Percentiles rank a stretch among this genome's conserved stretches.
Conservation (phyloP, 2,797 vertebrate species). For the Sciurus vulgaris region DNA sequence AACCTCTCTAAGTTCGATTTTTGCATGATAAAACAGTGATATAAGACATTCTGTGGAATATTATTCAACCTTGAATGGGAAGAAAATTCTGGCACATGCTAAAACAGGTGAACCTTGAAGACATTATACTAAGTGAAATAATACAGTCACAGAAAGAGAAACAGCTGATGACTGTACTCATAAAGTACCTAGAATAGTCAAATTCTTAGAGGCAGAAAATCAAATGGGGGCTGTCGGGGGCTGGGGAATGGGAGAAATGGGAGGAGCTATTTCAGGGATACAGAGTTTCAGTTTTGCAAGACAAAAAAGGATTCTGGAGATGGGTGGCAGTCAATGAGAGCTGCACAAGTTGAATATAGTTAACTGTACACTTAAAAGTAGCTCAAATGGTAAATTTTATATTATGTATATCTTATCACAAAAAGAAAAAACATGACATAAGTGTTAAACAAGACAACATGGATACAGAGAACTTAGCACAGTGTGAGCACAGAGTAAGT, state of each 20-base stretch:
- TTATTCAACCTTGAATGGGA: neutral
- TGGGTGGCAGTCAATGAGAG: neutral
- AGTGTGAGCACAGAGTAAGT: neutral
- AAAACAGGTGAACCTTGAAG: conserved; percentile 29
- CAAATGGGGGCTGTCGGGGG: neutral
- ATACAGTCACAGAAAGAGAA: neutral
- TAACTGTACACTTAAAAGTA: neutral
- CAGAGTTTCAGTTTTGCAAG: neutral
- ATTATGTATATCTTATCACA: neutral
- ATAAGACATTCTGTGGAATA: neutral
- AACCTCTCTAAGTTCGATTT: neutral
- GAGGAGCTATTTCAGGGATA: neutral
- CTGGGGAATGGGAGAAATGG: neutral
- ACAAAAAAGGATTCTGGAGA: neutral
- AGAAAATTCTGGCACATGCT: conserved; percentile 7
- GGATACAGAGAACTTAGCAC: neutral
- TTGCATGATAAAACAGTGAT: conserved; percentile 24
- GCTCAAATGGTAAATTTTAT: conserved; percentile 33
- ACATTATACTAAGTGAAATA: neutral
- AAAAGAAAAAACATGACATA: neutral
- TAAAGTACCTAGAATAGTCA: neutral
- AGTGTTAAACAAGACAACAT: conserved; percentile 33
- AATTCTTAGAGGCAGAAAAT: conserved; percentile 20
- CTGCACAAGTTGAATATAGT: neutral
- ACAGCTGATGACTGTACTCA: neutral